Percentiles rank a stretch among this genome's conserved stretches.
These are phyloP conservation scores for Zosterops pallidus DNA, from an alignment of 2,113 vertebrate genomes.

Conservation along the genomic window DNA sequence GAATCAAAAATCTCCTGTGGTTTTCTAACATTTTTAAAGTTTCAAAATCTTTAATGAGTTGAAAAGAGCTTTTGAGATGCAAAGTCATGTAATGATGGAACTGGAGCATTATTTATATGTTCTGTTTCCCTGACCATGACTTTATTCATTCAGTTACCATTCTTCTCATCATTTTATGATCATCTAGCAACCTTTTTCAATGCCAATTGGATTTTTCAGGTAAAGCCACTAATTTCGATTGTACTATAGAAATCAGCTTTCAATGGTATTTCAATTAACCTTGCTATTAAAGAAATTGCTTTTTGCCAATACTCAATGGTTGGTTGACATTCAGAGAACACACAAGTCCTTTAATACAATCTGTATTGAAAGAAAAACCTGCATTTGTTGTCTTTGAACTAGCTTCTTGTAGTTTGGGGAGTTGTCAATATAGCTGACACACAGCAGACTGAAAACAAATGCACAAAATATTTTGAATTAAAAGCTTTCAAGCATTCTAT, in stretches of 20 bases:
- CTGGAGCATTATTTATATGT: fast-evolving
- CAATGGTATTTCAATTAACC: constrained; percentile 70
- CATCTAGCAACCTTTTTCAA: constrained; percentile 52
- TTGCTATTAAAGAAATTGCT: constrained; percentile 69
- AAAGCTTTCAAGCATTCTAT: background rate
- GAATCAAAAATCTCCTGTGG: background rate
- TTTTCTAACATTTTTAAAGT: background rate
- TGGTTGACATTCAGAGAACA: constrained; percentile 54
- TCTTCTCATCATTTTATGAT: constrained; percentile 35
- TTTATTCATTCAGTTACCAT: background rate
- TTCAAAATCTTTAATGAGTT: background rate
- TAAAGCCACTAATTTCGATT: constrained; percentile 56
- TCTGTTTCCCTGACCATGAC: background rate
- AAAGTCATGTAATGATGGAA: background rate
- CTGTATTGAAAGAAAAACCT: constrained; percentile 47
- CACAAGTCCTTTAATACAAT: constrained; percentile 53
- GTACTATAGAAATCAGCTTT: constrained; percentile 54
- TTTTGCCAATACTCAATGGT: constrained; percentile 52
- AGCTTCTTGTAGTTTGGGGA: background rate
- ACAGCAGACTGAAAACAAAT: background rate
- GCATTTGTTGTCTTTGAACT: constrained; percentile 14
- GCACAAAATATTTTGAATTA: background rate
- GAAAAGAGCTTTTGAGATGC: background rate
- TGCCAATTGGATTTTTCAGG: constrained; percentile 65
- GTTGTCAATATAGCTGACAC: background rate